These are phyloP conservation scores for Drosophila pseudotalamancana DNA, from an alignment of 2,888 invertebrate species.

Conservation along the genomic window DNA sequence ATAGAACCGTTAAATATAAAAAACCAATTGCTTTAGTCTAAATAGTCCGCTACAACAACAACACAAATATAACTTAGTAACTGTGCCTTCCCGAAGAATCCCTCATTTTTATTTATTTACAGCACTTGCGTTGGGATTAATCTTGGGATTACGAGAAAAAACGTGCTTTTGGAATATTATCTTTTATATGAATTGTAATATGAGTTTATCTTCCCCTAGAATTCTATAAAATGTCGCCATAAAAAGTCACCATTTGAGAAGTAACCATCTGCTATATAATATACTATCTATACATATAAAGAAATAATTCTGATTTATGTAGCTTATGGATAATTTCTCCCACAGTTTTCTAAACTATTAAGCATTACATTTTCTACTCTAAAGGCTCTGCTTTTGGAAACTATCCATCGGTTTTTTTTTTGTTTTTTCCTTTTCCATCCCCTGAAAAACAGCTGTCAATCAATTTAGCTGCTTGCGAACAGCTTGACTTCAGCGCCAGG, in stretches of 20 bases:
- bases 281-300: not conserved
- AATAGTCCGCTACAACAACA: constrained; percentile 51
- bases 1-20: constrained; percentile 51
- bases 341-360: not conserved
- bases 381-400: not conserved
- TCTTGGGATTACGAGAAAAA: constrained; percentile 1
- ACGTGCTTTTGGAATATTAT: not conserved
- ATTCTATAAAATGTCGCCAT: not conserved
- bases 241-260: no score
- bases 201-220: not conserved
- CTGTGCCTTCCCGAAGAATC: constrained; percentile 69
- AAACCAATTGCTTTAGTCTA: constrained; percentile 50
- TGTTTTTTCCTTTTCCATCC: not conserved
- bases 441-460: constrained; percentile 34
- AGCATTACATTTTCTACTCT: not conserved
- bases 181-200: not conserved
- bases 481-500: constrained; percentile 45
- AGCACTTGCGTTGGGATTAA: no score
- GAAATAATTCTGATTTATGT: not conserved
- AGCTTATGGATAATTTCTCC: not conserved
- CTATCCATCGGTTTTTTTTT: not conserved
- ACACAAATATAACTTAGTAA: constrained; percentile 60
- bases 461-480: constrained; percentile 15
- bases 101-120: constrained; percentile 10
- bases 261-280: no score